A percentile compares a stretch with the other conserved stretches of the same genome.
Evolutionary conservation across 2,888 invertebrate genomes (phyloP).

Genomic region (Caenorhabditis macrosperma): DNA sequence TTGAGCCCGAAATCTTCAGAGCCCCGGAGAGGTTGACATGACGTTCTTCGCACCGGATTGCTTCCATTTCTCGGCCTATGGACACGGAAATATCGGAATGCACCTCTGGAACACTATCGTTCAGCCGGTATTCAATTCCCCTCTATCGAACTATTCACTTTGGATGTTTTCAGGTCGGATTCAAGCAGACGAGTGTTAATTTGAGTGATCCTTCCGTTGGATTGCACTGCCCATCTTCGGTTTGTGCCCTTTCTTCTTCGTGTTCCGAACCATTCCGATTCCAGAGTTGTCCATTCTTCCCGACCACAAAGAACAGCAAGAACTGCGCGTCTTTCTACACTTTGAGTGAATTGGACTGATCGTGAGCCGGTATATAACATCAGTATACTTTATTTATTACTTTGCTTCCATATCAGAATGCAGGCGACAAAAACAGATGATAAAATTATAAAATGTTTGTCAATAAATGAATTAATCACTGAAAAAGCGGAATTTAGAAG

Average conservation of each 20-base stretch:
- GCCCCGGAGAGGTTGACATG: slow-evolving; percentile 61
- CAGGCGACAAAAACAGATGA: not conserved
- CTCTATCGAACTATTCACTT: no score
- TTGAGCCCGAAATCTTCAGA: slow-evolving; percentile 16
- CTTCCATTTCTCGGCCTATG: slow-evolving; percentile 68
- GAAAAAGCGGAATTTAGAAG: slow-evolving; percentile 3
- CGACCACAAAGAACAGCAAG: slow-evolving; percentile 62
- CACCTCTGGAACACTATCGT: slow-evolving; percentile 65
- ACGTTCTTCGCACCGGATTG: slow-evolving; percentile 69
- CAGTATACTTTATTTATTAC: not conserved
- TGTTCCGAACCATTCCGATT: no score
- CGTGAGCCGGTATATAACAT: no score
- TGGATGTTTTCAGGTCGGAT: slow-evolving; percentile 48
- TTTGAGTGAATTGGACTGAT: slow-evolving; percentile 34
- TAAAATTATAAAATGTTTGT: not conserved
- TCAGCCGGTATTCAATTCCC: slow-evolving; percentile 45
- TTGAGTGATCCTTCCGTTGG: slow-evolving; percentile 53
- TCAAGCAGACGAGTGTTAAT: slow-evolving; percentile 57
- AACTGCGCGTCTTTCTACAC: slow-evolving; percentile 56
- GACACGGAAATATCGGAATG: slow-evolving; percentile 62
- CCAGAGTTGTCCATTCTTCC: slow-evolving; percentile 63
- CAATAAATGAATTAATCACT: no score
- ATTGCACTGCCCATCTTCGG: slow-evolving; percentile 54
- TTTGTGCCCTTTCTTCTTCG: no score
- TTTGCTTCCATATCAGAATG: not conserved